A percentile compares a stretch with the other conserved stretches of the same genome.
phyloP scores from a whole-genome alignment of 1,140 invertebrate genomes.

The Bombus affinis region DNA sequence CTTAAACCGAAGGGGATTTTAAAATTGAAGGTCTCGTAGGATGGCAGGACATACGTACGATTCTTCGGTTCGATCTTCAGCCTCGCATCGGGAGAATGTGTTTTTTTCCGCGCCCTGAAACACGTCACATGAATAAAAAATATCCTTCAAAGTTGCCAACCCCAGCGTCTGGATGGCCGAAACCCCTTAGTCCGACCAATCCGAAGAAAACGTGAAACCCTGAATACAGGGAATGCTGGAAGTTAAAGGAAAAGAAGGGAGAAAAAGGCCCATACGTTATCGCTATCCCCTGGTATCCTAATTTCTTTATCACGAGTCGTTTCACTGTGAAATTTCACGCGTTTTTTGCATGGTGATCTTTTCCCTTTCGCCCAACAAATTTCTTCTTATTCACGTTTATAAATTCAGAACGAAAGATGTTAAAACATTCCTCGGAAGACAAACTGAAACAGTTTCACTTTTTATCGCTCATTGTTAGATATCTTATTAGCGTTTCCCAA shows the following conservation, averaged over 20 bases:
- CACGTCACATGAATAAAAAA: conserved; percentile 82
- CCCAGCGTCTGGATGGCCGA: conserved; percentile 67
- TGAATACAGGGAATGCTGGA: conserved; percentile 49
- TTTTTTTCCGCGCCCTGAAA: conserved; percentile 80
- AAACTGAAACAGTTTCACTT: background rate
- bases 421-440: background rate
- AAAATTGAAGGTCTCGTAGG: conserved; percentile 61
- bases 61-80: conserved; percentile 53
- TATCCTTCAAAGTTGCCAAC: conserved; percentile 80
- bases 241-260: conserved; percentile 23
- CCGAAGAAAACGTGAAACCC: conserved; percentile 38
- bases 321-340: conserved; percentile 24
- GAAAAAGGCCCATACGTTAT: conserved; percentile 26
- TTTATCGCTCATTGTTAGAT: background rate
- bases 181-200: conserved; percentile 47
- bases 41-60: conserved; percentile 46
- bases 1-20: conserved; percentile 51
- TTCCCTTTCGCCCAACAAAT: background rate
- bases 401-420: background rate
- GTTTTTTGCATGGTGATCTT: background rate
- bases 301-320: conserved; percentile 27
- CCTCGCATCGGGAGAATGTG: conserved; percentile 76
- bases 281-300: conserved; percentile 5
- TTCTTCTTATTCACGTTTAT: background rate
- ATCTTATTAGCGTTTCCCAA: too few species aligned